Percentiles rank a stretch among this genome's conserved stretches.
Conservation (phyloP, 2,113 vertebrate species). For the Pollimyrus isidori region DNA sequence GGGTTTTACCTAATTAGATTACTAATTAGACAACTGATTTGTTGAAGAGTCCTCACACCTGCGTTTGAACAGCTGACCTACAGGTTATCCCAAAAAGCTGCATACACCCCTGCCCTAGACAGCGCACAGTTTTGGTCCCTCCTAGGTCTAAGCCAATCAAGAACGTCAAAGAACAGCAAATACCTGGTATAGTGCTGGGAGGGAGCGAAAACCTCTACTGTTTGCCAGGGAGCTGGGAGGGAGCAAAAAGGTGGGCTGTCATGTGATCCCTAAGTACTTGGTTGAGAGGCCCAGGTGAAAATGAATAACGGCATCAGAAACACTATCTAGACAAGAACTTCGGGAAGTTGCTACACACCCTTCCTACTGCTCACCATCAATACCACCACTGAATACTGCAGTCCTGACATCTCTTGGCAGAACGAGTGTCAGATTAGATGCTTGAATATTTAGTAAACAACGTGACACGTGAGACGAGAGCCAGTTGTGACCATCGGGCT, state of each 20-base stretch:
- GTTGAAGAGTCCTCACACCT: too few species aligned
- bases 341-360: neutral
- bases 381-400: neutral
- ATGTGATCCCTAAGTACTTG: neutral
- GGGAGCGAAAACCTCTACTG: neutral
- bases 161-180: neutral
- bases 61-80: too few species aligned
- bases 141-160: neutral
- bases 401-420: neutral
- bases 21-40: too few species aligned
- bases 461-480: neutral
- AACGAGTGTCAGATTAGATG: neutral
- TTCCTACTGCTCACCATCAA: neutral
- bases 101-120: too few species aligned
- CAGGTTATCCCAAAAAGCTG: too few species aligned
- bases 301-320: neutral
- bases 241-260: neutral
- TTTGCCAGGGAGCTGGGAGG: neutral
- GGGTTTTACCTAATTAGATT: too few species aligned
- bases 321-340: neutral
- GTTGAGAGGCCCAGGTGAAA: neutral
- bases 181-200: neutral
- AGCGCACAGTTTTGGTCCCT: too few species aligned
- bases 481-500: neutral
- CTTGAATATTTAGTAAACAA: neutral